Evolutionary conservation across 2,888 invertebrate species (phyloP).

Genomic region (Lapara coniferarum): DNA sequence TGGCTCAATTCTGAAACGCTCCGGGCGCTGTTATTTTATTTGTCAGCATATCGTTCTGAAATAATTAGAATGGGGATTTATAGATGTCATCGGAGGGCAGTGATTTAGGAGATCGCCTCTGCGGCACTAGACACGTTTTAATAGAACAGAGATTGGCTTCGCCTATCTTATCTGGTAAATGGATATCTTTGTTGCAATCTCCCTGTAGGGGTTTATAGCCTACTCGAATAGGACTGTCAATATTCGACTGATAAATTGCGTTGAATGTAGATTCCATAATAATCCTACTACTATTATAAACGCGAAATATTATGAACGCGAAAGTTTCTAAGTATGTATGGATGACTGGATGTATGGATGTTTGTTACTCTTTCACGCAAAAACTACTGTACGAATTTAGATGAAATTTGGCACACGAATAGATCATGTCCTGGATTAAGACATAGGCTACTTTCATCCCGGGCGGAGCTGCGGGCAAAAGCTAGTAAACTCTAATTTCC

Average conservation of each 20-base stretch:
- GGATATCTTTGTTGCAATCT: constrained; percentile 41
- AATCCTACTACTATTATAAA: no score
- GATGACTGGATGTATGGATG: no score
- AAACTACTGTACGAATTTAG: no score
- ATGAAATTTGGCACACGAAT: no score
- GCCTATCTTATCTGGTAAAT: constrained; percentile 43
- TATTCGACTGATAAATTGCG: background rate
- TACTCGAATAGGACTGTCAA: constrained; percentile 5
- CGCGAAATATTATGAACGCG: no score
- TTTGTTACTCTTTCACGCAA: no score
- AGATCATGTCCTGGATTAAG: no score
- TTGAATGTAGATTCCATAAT: background rate
- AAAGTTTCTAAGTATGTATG: no score
- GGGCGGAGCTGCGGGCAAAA: no score
- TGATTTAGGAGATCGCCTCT: constrained; percentile 60
- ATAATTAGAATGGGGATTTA: constrained; percentile 79
- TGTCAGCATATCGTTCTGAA: constrained; percentile 69
- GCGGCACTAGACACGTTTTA: constrained; percentile 56
- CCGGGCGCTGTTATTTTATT: constrained; percentile 69
- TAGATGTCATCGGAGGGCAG: constrained; percentile 68
- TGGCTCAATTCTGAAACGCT: constrained; percentile 66
- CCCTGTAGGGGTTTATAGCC: constrained; percentile 19
- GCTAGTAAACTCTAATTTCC: no score
- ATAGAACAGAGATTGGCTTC: constrained; percentile 50
- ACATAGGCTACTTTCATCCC: no score